Evolutionary conservation across 2,113 vertebrate species (phyloP).

Genomic region (Erpornis zantholeuca): DNA sequence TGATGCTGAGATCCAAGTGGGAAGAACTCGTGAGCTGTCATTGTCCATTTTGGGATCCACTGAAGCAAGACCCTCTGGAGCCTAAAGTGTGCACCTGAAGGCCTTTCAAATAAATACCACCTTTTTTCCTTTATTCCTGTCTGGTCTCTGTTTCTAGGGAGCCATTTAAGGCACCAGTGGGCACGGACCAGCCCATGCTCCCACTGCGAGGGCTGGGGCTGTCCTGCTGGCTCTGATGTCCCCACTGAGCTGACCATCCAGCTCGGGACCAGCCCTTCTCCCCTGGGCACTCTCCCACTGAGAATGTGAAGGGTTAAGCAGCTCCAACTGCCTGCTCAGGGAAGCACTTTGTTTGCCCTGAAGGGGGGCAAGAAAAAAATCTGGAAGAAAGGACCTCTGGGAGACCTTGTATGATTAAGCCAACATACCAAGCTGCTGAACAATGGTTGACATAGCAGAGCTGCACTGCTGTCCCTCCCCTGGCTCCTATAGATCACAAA

Average conservation of each 20-base stretch:
- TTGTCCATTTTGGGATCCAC: too few relatives aligned
- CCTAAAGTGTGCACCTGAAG: too few relatives aligned
- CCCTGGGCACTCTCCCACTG: accelerated
- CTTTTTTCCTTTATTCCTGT: too few relatives aligned
- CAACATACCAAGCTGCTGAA: conserved; percentile 42
- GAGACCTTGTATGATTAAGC: conserved; percentile 32
- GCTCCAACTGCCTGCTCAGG: not conserved
- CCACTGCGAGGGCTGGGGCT: accelerated
- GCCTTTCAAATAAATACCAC: too few relatives aligned
- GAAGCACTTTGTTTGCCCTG: not conserved
- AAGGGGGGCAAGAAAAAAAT: not conserved
- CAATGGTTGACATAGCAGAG: conserved; percentile 37
- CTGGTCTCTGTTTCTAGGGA: too few relatives aligned
- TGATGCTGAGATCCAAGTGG: too few relatives aligned
- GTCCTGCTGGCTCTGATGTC: accelerated
- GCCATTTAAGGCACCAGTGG: too few relatives aligned
- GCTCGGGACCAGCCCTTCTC: not conserved
- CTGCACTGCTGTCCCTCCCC: conserved; percentile 2
- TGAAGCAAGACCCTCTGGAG: too few relatives aligned
- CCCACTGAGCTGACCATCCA: accelerated
- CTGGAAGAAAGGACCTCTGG: conserved; percentile 17
- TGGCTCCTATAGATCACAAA: conserved; percentile 44
- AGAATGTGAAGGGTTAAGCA: not conserved
- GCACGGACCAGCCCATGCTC: accelerated
- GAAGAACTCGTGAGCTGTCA: too few relatives aligned